Base-by-base conservation (phyloP, 2,888 invertebrate species). In the Dolomedes plantarius region DNA sequence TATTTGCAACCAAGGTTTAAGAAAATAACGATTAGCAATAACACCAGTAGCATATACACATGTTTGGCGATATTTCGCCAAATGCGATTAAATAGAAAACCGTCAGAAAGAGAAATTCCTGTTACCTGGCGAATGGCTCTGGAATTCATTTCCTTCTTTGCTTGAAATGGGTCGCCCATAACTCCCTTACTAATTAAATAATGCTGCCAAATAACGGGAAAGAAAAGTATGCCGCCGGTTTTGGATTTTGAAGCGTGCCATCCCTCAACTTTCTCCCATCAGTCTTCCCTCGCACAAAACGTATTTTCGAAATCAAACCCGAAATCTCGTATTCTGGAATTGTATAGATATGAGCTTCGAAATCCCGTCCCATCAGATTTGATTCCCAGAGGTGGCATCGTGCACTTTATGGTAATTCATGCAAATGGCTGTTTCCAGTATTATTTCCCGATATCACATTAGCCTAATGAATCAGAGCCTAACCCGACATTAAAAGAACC, bases 361-460 rank as follows among this genome's bases (percentile, higher is more conserved):
- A 71, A 71, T 64, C 65, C 50, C 41, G 3, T 36, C 68, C 81
- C 81, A 74, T 68, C 74, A 68, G 73, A 41, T 71, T 36, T 71
- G 46, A 71, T 46, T 71, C 71, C 46, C 71, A 1, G 41, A 16
- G 69, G 39, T 71, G 73, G 65, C 80, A 56, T 69, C 64, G 23
- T 28, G 65, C 72, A 62, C 56, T 75, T 83, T 77, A 85, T 85
- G 77, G 36, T 85, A 85, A 85, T 77, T 77, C 83, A 85, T 77
- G 83, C 77, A 77, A 85, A 85, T 85, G 46, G 72, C 41, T 39
- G 50, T 65, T 67, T 72, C 69, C 46, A 50, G 76, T 29, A 83
- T 83, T 83, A 83, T 83, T 83, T 83, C 82, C 82, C 69, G 76
- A 83, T 76, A 76, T 76, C 77, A 77, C 83, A 85, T 85, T 85